A percentile compares a stretch with the other conserved stretches of the same genome.
Evolutionary conservation across 2,113 vertebrate species (phyloP).

Genomic region (Catharus minimus): DNA sequence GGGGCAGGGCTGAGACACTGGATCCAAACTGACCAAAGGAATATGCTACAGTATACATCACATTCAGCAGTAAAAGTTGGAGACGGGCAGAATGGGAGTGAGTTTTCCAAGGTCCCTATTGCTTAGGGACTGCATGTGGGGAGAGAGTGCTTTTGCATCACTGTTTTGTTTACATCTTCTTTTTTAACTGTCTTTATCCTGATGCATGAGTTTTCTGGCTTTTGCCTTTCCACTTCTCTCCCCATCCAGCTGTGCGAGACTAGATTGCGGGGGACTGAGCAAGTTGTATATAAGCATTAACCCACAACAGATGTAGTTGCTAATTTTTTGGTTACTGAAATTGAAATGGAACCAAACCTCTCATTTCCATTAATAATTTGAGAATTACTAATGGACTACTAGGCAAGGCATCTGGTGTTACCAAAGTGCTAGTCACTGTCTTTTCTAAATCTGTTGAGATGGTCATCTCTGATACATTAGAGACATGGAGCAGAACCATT

Average conservation of each 20-base stretch:
- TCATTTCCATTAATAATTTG: background rate
- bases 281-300: background rate
- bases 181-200: background rate
- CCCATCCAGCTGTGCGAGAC: background rate
- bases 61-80: background rate
- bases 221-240: background rate
- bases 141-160: background rate
- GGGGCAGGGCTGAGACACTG: background rate
- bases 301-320: background rate
- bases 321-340: background rate
- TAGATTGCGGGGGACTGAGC: accelerated
- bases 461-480: background rate
- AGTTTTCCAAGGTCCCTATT: background rate
- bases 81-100: accelerated
- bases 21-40: background rate
- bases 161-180: background rate
- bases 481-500: background rate
- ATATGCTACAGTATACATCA: background rate
- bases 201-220: background rate
- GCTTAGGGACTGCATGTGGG: background rate
- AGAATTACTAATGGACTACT: background rate
- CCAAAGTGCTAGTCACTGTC: background rate
- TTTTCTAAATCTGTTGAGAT: background rate
- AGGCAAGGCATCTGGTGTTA: background rate
- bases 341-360: background rate